Conservation (phyloP, 2,113 vertebrate species). For the Mesoclemmys tuberculata region DNA sequence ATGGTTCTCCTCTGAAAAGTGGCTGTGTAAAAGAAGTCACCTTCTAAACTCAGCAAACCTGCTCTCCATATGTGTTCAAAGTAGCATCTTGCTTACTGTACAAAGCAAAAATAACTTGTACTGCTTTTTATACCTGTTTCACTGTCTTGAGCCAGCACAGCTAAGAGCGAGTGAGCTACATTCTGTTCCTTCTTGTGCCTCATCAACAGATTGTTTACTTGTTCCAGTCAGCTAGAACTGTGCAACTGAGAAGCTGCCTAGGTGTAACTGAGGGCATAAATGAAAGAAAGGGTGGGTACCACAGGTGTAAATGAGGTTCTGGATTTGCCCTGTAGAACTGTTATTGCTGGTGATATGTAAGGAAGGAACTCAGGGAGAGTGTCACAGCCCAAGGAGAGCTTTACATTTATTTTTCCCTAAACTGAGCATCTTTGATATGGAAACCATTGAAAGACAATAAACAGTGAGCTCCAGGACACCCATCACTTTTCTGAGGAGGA, state of each 20-base stretch:
- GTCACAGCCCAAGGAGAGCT: neutral
- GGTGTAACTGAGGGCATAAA: neutral
- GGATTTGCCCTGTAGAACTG: neutral
- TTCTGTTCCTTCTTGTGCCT: neutral
- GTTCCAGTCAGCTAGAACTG: neutral
- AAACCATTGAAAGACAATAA: neutral
- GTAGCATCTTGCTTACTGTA: neutral
- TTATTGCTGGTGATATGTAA: too few species aligned
- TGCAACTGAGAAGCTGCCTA: neutral
- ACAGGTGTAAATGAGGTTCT: accelerated
- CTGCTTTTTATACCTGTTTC: neutral
- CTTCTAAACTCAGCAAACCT: neutral
- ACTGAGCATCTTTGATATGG: conserved; percentile 12
- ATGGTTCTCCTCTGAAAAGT: neutral
- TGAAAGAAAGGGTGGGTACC: accelerated
- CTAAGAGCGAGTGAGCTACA: neutral
- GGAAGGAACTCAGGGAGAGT: neutral
- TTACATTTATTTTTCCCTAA: neutral
- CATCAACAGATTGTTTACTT: neutral
- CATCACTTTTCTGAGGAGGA: conserved; percentile 9
- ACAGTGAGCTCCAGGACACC: neutral
- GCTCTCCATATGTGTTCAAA: neutral
- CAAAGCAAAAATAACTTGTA: neutral
- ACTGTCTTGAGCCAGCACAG: neutral
- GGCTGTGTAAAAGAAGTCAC: neutral